Base-by-base conservation (phyloP, 2,113 vertebrate species). In the Silurus meridionalis region DNA sequence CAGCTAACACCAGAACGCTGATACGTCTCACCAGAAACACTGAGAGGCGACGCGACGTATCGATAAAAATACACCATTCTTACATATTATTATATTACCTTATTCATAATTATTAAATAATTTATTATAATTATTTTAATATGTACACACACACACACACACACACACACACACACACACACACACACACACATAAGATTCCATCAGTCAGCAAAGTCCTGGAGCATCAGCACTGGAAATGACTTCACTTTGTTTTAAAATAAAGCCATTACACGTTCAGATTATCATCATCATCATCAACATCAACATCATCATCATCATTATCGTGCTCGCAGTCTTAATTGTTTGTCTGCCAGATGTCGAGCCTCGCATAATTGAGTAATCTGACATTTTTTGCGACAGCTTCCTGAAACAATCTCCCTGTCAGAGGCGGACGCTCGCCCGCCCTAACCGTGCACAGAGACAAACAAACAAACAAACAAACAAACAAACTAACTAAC, bases 311-410 rank as follows among this genome's bases (percentile, higher is more conserved):
- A 94, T 94, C 92, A 94, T 94, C 91, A 94, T 93, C 93, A 95
- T 95, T 93, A 95, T 93, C 89, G 93, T 93, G 92, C 91, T 93
- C 93, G 87, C 93, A 91, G 90, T 91, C 91, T 90, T 94, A 95
- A 95, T 94, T 92, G 93, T 95, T 92, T 91, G 55, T 88, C 93
- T 94, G 94, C 94, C 94, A 95, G 95, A 94, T 95, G 94, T 94
- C 93, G 93, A 55, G 82, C 92, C 17, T 91, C 90, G 87, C 92
- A 91, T 93, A 94, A 95, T 94, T 94, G 93, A 95, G 93, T 93
- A 91, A 95, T 95, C 90, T 93, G 93, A 91, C 93, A 93, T 93
- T 95, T 95, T 93, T 92, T 92, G 91, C 90, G 91, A 88, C 88
- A 87, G 91, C 61, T 90, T 91, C 89, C 89, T 87, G 89, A 93